phyloP scores from a whole-genome alignment of 30 jellyfish, hydroid and myxozoan genomes.

The Morbakka virulenta region DNA sequence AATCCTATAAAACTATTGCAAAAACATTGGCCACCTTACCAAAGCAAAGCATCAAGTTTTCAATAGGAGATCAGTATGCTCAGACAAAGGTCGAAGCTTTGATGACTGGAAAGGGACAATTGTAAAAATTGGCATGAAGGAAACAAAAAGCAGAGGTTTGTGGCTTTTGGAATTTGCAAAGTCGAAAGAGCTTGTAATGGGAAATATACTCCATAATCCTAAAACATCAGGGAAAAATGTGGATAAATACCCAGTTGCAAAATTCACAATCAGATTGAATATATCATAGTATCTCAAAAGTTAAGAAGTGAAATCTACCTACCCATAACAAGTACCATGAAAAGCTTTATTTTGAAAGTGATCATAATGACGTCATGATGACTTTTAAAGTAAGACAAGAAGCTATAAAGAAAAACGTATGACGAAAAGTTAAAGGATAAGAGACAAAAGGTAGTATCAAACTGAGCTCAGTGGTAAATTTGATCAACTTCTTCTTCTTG shows the following conservation, averaged over 20 bases:
- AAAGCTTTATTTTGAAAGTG: slow-evolving; percentile 43
- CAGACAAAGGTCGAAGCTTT: neutral
- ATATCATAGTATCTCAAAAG: slow-evolving; percentile 23
- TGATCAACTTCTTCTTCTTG: neutral
- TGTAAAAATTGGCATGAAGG: neutral
- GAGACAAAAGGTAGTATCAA: neutral
- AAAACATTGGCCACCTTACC: neutral
- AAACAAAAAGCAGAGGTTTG: neutral
- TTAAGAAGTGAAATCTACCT: slow-evolving; percentile 24
- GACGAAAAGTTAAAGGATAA: slow-evolving; percentile 14
- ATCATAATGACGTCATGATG: slow-evolving; percentile 47
- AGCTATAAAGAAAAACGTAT: slow-evolving; percentile 3
- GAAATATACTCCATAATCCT: neutral
- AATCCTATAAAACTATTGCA: neutral
- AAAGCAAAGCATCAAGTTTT: neutral
- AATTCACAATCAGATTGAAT: slow-evolving; percentile 36
- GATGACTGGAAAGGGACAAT: neutral
- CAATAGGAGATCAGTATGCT: neutral
- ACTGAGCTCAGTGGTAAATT: neutral
- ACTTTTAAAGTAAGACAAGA: slow-evolving; percentile 11
- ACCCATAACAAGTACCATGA: slow-evolving; percentile 14
- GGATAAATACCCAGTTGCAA: slow-evolving; percentile 29
- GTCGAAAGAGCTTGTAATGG: neutral
- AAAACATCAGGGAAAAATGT: slow-evolving; percentile 13
- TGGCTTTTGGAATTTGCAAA: neutral